Evolutionary conservation across 2,113 vertebrate species (phyloP).

Genomic region (Dendropsophus ebraccatus): DNA sequence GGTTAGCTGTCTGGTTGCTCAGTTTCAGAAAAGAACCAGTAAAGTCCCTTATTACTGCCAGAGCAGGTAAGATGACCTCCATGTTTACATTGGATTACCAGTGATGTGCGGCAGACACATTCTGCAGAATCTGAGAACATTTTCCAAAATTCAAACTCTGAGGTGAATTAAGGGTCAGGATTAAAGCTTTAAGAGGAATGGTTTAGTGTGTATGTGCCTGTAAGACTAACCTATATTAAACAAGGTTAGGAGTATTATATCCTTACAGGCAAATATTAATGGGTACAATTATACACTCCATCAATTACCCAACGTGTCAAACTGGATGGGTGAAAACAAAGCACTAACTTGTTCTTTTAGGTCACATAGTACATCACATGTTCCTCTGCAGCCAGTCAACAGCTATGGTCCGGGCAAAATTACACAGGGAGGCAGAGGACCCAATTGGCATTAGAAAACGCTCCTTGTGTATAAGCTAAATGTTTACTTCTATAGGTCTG

Average conservation of each 20-base stretch:
- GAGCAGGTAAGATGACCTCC: conserved; percentile 4
- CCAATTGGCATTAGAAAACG: no score
- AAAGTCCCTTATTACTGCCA: not conserved
- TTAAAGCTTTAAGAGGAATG: not conserved
- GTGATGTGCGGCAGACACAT: conserved; percentile 15
- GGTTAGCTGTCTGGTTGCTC: not conserved
- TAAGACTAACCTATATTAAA: not conserved
- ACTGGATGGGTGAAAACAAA: not conserved
- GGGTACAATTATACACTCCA: not conserved
- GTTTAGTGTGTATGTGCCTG: not conserved
- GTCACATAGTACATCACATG: not conserved
- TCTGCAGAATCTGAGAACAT: not conserved
- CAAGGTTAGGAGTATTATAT: not conserved
- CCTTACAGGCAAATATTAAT: not conserved
- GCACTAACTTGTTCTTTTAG: not conserved
- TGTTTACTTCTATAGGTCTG: no score
- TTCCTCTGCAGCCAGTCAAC: not conserved
- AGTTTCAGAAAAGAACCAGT: not conserved
- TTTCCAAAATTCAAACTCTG: not conserved
- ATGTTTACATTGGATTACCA: conserved; percentile 11
- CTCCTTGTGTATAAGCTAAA: no score
- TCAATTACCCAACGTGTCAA: not conserved
- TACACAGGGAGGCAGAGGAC: not conserved
- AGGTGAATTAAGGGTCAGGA: conserved; percentile 15
- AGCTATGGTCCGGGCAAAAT: not conserved